Conservation (phyloP, 2,113 vertebrate genomes). For the Lota lota region DNA sequence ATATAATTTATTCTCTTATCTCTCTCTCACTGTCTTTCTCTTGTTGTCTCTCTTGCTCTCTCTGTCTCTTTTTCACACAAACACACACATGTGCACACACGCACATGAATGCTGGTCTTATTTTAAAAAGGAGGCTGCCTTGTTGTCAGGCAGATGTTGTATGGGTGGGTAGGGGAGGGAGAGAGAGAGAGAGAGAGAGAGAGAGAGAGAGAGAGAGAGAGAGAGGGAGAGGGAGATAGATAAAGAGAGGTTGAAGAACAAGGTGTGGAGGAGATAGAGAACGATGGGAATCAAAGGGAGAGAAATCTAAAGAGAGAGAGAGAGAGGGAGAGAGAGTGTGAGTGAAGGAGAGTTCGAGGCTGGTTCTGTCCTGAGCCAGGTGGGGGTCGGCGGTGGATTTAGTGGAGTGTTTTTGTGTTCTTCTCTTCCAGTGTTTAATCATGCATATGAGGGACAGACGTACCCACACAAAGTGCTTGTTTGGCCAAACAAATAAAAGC, state of each 20-base stretch:
- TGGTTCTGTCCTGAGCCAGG: slow-evolving; percentile 22
- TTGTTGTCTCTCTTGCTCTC: too few relatives aligned
- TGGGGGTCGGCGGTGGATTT: slow-evolving; percentile 10
- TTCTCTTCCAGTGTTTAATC: slow-evolving; percentile 34
- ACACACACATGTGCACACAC: slow-evolving; percentile 7
- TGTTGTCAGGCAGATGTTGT: slow-evolving; percentile 76
- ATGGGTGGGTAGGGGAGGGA: slow-evolving; percentile 19
- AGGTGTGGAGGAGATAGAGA: slow-evolving; percentile 36
- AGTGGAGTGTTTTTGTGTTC: not conserved
- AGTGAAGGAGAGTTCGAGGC: slow-evolving; percentile 24
- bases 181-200: not conserved
- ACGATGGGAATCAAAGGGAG: slow-evolving; percentile 24
- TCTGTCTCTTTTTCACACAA: not conserved
- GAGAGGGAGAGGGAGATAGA: slow-evolving; percentile 30
- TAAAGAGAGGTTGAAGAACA: slow-evolving; percentile 42
- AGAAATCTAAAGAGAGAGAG: not conserved
- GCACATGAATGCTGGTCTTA: slow-evolving; percentile 31
- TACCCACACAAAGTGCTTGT: slow-evolving; percentile 41
- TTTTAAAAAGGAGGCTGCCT: slow-evolving; percentile 52
- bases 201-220: slow-evolving; percentile 34
- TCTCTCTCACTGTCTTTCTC: too few relatives aligned
- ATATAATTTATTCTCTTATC: too few relatives aligned
- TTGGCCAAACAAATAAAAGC: slow-evolving; percentile 50
- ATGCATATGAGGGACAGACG: slow-evolving; percentile 33
- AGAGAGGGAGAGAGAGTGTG: slow-evolving; percentile 4